These are phyloP conservation scores for Drosophila melanosoma DNA, from an alignment of 2,888 invertebrate genomes.

Conservation along the genomic window DNA sequence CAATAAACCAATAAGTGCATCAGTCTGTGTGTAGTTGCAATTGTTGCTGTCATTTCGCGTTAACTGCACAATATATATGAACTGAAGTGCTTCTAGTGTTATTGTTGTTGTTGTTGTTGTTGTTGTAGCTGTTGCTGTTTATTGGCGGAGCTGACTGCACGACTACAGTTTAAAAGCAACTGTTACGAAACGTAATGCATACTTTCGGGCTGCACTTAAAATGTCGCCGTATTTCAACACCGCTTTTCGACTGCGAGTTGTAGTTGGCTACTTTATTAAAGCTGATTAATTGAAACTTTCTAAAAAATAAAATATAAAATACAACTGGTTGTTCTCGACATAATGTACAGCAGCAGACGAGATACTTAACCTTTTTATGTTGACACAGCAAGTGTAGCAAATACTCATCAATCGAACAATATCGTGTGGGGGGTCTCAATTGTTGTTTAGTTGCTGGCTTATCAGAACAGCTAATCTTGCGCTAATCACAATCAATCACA, in stretches of 20 bases:
- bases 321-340: neutral
- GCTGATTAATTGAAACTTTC: neutral
- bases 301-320: too few relatives aligned
- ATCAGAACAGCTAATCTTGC: neutral
- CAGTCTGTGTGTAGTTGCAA: slow-evolving; percentile 7
- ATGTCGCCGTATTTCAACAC: neutral
- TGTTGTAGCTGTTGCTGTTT: slow-evolving; percentile 7
- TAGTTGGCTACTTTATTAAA: neutral
- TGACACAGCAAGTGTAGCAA: neutral
- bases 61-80: slow-evolving; percentile 16
- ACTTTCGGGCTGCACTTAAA: slow-evolving; percentile 24
- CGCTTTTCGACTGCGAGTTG: neutral
- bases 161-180: slow-evolving; percentile 12
- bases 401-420: neutral
- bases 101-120: slow-evolving; percentile 4
- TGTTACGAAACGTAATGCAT: slow-evolving; percentile 16
- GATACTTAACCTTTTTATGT: neutral
- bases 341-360: neutral
- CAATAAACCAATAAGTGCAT: slow-evolving; percentile 32
- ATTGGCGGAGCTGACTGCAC: slow-evolving; percentile 14
- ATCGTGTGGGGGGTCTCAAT: neutral
- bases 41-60: slow-evolving; percentile 24
- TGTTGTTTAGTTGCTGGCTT: neutral
- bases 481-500: slow-evolving; percentile 42
- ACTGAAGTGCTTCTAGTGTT: slow-evolving; percentile 12